These are phyloP conservation scores for Oryzias woworae DNA, from an alignment of 2,113 vertebrate genomes.

Conservation along the genomic window DNA sequence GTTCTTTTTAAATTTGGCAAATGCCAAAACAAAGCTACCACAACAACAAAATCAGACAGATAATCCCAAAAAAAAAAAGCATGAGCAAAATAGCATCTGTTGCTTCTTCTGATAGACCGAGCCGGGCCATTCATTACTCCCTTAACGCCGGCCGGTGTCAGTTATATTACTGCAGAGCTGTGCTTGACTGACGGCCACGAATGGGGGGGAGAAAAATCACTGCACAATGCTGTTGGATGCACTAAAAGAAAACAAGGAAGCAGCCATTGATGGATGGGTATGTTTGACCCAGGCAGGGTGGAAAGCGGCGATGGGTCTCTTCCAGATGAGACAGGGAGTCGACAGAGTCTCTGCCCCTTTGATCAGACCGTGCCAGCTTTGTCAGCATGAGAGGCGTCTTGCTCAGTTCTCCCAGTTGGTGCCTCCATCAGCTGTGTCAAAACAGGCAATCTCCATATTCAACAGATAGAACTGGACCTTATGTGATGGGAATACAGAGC, in stretches of 20 bases:
- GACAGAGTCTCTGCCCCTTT: conserved; percentile 55
- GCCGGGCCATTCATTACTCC: conserved; percentile 70
- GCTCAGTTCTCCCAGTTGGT: conserved; percentile 63
- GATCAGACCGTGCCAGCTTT: conserved; percentile 53
- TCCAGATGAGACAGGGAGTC: conserved; percentile 64
- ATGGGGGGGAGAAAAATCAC: conserved; percentile 64
- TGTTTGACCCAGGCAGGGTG: conserved; percentile 76
- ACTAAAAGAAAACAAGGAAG: conserved; percentile 52
- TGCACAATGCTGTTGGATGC: conserved; percentile 59
- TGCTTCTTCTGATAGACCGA: conserved; percentile 59
- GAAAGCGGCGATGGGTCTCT: conserved; percentile 62
- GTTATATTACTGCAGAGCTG: conserved; percentile 68
- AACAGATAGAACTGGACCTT: conserved; percentile 54
- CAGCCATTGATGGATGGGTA: conserved; percentile 78
- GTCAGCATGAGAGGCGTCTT: conserved; percentile 67
- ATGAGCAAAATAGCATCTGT: conserved; percentile 37
- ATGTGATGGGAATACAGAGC: conserved; percentile 53
- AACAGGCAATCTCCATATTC: conserved; percentile 69
- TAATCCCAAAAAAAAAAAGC: conserved; percentile 9
- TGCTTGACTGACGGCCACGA: conserved; percentile 68
- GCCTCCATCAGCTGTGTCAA: conserved; percentile 66
- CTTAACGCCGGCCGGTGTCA: conserved; percentile 63
- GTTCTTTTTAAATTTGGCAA: conserved; percentile 25
- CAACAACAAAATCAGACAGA: conserved; percentile 7
- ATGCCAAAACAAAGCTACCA: conserved; percentile 22